A percentile compares a stretch with the other conserved stretches of the same genome.
Conservation (phyloP, 35 echinoderm and acorn worm species). For the Diadema setosum region DNA sequence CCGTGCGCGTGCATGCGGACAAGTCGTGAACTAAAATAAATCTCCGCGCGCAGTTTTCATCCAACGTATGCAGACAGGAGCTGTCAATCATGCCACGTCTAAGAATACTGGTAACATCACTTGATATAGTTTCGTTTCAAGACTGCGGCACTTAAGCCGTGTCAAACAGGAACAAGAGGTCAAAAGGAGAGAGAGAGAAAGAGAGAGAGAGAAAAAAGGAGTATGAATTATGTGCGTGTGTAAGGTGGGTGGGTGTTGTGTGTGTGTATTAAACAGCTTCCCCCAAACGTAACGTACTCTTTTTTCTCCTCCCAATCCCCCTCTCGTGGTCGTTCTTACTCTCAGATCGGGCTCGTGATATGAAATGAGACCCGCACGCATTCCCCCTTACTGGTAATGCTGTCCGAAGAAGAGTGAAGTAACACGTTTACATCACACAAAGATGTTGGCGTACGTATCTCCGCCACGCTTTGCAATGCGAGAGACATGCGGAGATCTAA, state of each 20-base stretch:
- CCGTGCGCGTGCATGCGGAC: not conserved
- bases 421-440: too few species aligned
- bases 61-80: not conserved
- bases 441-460: too few species aligned
- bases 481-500: not conserved
- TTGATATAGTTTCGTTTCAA: conserved; percentile 22
- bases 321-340: not conserved
- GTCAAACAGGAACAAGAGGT: not conserved
- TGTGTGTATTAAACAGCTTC: too few species aligned
- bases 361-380: not conserved
- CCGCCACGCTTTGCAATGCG: too few species aligned
- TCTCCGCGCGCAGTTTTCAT: not conserved
- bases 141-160: not conserved
- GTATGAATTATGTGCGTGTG: too few species aligned
- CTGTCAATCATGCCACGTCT: conserved; percentile 1
- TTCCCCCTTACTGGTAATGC: too few species aligned
- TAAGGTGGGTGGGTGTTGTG: too few species aligned
- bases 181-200: not conserved
- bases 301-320: too few species aligned
- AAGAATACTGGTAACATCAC: not conserved
- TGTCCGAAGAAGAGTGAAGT: too few species aligned
- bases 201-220: too few species aligned
- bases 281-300: not conserved
- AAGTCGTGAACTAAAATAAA: not conserved
- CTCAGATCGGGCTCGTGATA: not conserved